A percentile compares a stretch with the other conserved stretches of the same genome.
These are phyloP conservation scores for Florisuga fusca DNA, from an alignment of 2,797 vertebrate species.

Conservation along the genomic window DNA sequence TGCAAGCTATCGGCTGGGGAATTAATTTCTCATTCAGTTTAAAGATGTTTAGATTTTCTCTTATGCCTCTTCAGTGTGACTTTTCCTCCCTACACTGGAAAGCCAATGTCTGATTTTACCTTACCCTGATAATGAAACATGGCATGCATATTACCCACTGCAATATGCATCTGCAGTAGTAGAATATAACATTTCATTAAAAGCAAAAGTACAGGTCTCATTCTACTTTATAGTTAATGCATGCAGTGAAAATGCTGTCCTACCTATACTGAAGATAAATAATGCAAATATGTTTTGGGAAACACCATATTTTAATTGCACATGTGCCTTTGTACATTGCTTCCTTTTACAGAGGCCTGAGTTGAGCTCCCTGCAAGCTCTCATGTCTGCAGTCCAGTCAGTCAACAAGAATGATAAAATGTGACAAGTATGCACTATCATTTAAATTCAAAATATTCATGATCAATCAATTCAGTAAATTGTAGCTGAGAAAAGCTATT, in stretches of 20 bases:
- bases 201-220: accelerated
- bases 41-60: background rate
- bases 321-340: background rate
- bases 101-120: background rate
- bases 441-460: slow-evolving; percentile 6
- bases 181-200: background rate
- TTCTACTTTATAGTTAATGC: background rate
- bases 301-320: background rate
- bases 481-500: background rate
- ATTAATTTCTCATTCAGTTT: background rate
- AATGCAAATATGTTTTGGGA: background rate
- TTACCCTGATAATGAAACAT: background rate
- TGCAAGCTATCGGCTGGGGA: background rate
- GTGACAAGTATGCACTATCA: accelerated
- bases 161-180: background rate
- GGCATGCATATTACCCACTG: accelerated
- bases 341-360: background rate
- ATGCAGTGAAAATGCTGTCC: background rate
- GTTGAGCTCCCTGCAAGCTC: background rate
- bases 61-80: background rate
- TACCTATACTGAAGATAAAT: background rate
- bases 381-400: background rate
- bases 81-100: background rate
- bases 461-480: background rate
- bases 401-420: slow-evolving; percentile 1